Evolutionary conservation across 2,113 vertebrate genomes (phyloP).

Genomic region (Aegithalos caudatus): DNA sequence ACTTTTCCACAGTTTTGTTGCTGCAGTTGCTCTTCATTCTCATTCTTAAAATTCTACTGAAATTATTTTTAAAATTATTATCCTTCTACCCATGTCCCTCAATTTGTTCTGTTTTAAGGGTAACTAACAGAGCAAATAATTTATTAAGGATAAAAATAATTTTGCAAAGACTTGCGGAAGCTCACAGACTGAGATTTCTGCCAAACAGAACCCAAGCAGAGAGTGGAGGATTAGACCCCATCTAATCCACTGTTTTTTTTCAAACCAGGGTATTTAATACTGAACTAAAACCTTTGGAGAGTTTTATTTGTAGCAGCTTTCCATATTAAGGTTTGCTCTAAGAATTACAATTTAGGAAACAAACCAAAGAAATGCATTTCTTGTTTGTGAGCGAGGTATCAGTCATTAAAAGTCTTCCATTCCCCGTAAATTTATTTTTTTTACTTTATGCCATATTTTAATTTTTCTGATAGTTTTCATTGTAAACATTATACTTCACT

Average conservation of each 20-base stretch:
- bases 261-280: constrained; percentile 1
- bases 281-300: neutral
- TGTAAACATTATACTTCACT: constrained; percentile 19
- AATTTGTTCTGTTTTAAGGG: constrained; percentile 39
- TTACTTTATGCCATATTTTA: neutral
- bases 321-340: neutral
- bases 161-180: constrained; percentile 32
- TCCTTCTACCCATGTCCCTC: neutral
- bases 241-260: constrained; percentile 1
- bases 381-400: neutral
- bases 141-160: constrained; percentile 35
- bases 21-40: neutral
- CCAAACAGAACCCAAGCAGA: neutral
- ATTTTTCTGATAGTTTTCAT: neutral
- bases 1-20: neutral
- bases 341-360: neutral
- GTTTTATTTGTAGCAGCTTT: constrained; percentile 12
- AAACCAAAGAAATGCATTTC: neutral
- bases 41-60: neutral
- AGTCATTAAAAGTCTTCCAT: neutral
- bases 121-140: constrained; percentile 28
- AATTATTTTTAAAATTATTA: constrained; percentile 8
- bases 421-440: neutral
- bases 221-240: constrained; percentile 7
- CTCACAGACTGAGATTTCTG: constrained; percentile 8